Conservation (phyloP, 2,797 vertebrate genomes). For the Astyanax mexicanus region DNA sequence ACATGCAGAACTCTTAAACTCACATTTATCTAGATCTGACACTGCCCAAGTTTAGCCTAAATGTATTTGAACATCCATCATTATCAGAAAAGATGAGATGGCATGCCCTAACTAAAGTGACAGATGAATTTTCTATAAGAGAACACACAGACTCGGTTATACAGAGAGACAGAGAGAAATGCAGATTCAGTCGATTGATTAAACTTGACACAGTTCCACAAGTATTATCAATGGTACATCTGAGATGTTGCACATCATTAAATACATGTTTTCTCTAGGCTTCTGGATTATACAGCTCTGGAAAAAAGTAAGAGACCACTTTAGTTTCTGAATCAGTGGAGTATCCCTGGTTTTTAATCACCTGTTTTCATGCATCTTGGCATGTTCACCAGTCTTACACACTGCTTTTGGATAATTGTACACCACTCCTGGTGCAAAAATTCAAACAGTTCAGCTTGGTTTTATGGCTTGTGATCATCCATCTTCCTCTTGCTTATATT, state of each 20-base stretch:
- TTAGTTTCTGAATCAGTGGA: no score
- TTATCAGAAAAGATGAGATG: not conserved
- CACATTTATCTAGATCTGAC: not conserved
- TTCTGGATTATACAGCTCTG: not conserved
- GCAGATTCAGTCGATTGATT: not conserved
- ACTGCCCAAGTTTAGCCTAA: not conserved
- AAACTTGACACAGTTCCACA: not conserved
- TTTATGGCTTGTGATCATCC: no score
- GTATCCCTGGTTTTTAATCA: no score
- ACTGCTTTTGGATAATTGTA: no score
- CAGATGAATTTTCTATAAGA: not conserved
- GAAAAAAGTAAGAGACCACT: no score
- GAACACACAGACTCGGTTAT: not conserved
- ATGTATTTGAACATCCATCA: not conserved
- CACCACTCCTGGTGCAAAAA: no score
- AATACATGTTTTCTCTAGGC: not conserved
- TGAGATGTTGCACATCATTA: not conserved
- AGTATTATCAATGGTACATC: not conserved
- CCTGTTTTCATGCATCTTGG: no score
- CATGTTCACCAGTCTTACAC: no score
- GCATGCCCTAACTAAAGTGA: not conserved
- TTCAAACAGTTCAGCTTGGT: no score
- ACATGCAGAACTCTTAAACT: not conserved
- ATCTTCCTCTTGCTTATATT: no score
- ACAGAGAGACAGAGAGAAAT: not conserved